Evolutionary conservation across 2,113 vertebrate species (phyloP).

Genomic region (Salvelinus alpinus): DNA sequence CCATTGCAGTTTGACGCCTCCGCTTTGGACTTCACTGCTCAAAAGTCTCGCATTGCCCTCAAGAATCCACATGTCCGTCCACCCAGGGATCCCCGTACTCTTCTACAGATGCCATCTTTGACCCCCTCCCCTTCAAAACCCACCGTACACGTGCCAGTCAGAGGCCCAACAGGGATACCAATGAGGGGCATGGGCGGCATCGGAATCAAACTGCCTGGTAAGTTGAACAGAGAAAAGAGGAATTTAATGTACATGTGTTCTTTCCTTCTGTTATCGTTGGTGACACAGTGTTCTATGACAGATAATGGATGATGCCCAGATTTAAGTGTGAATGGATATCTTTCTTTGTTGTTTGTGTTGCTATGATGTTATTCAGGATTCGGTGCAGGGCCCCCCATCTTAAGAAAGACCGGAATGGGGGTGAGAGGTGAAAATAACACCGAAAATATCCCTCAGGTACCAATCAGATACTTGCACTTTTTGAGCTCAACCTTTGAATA

Average conservation of each 20-base stretch:
- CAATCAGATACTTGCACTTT: not conserved
- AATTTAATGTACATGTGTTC: not conserved
- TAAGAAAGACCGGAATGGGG: conserved; percentile 63
- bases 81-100: conserved; percentile 68
- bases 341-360: not conserved
- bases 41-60: conserved; percentile 70
- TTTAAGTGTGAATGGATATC: too few relatives aligned
- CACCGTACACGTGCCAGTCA: conserved; percentile 11
- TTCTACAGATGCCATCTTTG: conserved; percentile 65
- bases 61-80: conserved; percentile 67
- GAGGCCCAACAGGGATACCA: conserved; percentile 38
- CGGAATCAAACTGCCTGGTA: conserved; percentile 75
- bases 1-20: conserved; percentile 37
- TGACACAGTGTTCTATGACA: not conserved
- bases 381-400: conserved; percentile 56
- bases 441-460: conserved; percentile 45
- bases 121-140: conserved; percentile 44
- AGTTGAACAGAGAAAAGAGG: conserved; percentile 4
- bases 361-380: conserved; percentile 51
- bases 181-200: conserved; percentile 49
- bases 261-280: not conserved
- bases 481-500: not conserved
- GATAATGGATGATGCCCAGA: not conserved
- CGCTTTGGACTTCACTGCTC: conserved; percentile 64
- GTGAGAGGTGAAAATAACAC: conserved; percentile 33